Conservation (phyloP, 2,888 invertebrate genomes). For the Polietes domitor region DNA sequence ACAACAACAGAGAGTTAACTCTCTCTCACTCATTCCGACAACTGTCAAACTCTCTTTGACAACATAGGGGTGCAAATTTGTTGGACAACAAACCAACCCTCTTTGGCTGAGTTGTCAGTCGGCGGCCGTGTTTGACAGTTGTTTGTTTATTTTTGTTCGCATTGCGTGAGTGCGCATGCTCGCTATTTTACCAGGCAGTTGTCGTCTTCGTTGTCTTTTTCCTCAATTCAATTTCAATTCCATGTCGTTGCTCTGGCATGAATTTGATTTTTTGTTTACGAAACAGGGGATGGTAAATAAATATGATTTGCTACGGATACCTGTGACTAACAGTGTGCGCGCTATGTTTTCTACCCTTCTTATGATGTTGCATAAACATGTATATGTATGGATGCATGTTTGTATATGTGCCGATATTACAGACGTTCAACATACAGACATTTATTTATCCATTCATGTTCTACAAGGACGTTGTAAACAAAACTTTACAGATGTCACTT, state of each 20-base stretch:
- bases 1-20: background rate
- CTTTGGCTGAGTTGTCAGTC: constrained; percentile 26
- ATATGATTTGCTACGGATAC: constrained; percentile 39
- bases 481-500: constrained; percentile 11
- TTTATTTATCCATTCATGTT: constrained; percentile 14
- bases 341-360: constrained; percentile 10
- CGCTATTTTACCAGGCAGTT: background rate
- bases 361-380: background rate
- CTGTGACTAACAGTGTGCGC: constrained; percentile 29
- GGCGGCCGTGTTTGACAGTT: constrained; percentile 46
- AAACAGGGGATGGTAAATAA: constrained; percentile 27
- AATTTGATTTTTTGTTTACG: constrained; percentile 22
- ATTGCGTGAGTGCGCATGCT: constrained; percentile 45
- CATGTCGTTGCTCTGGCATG: background rate
- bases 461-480: background rate
- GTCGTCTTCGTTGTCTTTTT: too few relatives aligned
- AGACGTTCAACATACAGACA: background rate
- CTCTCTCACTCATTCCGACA: constrained; percentile 1
- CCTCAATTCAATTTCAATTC: background rate
- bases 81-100: constrained; percentile 36
- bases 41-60: constrained; percentile 33
- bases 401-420: background rate
- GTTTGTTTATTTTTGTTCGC: constrained; percentile 6
- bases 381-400: too few relatives aligned
- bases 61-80: constrained; percentile 12